Percentiles rank a stretch among this genome's conserved stretches.
Evolutionary conservation across 1,140 invertebrate genomes (phyloP).

Genomic region (Plutomurus gul): DNA sequence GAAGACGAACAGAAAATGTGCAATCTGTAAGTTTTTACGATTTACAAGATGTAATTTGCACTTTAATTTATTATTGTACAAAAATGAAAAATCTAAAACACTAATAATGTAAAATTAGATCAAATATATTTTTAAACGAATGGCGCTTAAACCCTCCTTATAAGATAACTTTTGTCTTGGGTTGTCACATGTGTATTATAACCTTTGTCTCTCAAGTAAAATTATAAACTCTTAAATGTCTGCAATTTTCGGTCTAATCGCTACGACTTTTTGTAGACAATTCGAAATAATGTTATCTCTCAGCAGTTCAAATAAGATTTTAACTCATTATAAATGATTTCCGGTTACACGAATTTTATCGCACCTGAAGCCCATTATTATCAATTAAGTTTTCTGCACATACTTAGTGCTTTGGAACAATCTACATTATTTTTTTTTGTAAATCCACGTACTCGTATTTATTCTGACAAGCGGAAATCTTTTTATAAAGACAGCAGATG

Average conservation of each 20-base stretch:
- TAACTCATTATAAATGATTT: not conserved
- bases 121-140: too few species aligned
- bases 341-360: conserved; percentile 5
- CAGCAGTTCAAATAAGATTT: not conserved
- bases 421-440: not conserved
- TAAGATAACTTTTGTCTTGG: too few species aligned
- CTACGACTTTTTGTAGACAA: not conserved
- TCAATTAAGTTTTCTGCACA: not conserved
- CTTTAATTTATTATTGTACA: too few species aligned
- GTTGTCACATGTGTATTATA: too few species aligned
- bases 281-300: not conserved
- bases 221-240: not conserved
- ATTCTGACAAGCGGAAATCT: not conserved
- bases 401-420: not conserved
- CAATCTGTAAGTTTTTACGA: not conserved
- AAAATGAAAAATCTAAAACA: too few species aligned
- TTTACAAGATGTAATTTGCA: too few species aligned
- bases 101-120: too few species aligned
- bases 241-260: too few species aligned
- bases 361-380: not conserved
- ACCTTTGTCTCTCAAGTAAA: too few species aligned
- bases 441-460: not conserved
- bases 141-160: too few species aligned
- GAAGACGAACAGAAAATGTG: not conserved
- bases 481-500: not conserved